Conservation (phyloP, 2,113 vertebrate species). For the Bagarius yarrelli region DNA sequence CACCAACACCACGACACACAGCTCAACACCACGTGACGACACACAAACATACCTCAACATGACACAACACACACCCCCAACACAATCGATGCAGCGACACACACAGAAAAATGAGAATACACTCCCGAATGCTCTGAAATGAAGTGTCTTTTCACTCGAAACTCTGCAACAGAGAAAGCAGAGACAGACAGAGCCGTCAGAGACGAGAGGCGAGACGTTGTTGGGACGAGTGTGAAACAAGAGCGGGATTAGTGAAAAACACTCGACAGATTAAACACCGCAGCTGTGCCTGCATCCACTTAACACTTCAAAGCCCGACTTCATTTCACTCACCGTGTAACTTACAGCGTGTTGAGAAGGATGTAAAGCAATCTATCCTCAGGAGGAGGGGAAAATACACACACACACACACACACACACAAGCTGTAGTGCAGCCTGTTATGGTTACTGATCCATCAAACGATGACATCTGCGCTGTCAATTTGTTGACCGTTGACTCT, state of each 20-base stretch:
- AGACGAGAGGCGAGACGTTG: not conserved
- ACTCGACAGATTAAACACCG: conserved; percentile 31
- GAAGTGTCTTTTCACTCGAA: not conserved
- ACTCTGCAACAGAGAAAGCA: not conserved
- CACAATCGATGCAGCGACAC: not conserved
- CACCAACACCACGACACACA: too few relatives aligned
- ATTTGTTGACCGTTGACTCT: not conserved
- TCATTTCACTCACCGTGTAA: conserved; percentile 42
- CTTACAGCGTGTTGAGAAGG: conserved; percentile 26
- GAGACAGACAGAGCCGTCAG: too few relatives aligned
- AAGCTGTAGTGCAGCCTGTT: conserved; percentile 3
- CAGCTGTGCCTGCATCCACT: conserved; percentile 35
- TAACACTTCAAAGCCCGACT: conserved; percentile 49
- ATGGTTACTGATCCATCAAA: conserved; percentile 22
- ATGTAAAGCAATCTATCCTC: conserved; percentile 32
- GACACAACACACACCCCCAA: not conserved
- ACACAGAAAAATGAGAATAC: not conserved
- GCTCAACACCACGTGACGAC: too few relatives aligned
- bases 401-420: not conserved
- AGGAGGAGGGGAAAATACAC: not conserved
- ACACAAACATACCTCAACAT: too few relatives aligned
- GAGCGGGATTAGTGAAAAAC: conserved; percentile 17
- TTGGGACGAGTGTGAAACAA: conserved; percentile 10
- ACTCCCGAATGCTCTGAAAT: not conserved
- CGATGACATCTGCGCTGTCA: not conserved